Base-by-base conservation (phyloP, 2,888 invertebrate species). In the Cryptocephalus moraei region DNA sequence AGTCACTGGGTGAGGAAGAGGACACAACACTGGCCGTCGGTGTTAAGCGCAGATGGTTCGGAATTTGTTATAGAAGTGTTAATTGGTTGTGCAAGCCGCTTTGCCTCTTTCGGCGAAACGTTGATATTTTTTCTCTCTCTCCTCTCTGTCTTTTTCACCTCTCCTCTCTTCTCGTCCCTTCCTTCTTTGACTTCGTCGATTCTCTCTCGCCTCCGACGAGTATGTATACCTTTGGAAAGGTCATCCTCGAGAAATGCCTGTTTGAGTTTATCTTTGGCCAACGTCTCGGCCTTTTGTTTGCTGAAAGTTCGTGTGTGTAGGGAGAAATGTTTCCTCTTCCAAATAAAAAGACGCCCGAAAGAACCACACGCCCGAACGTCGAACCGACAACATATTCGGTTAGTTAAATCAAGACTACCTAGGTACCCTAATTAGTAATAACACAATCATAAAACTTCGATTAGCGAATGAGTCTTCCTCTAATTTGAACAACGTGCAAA, bases 21-120 rank as follows among this genome's bases (percentile, higher is more conserved):
- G 12, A 36, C 36, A 36, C 11, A 36, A 36, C 12, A 36, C n/a
- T 36, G 12, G 11, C 2, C 36, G 36, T 36, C 12, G 36, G 36
- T 36, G 36, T 36, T 36, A 36, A 36, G 12, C 36, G 36, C 36
- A 36, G 36, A 36, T 36, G 36, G 36, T 36, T 36, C 54, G 67
- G 69, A 69, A 70, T 70, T 69, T 69, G 66, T 63, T 66, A 66
- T 62, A 59, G 59, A 66, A 49, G 69, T 69, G 70, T 62, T 70
- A 70, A 70, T 70, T 69, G 61, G 56, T 60, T 58, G 44, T 52
- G 61, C 58, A 66, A 66, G 61, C 66, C 60, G 56, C 56, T 60
- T 53, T 51, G 54, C 50, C 60, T 58, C 62, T 65, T 66, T 65
- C 64, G 65, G 64, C 62, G 56, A 61, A 61, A 52, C 51, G 55